Base-by-base conservation (phyloP, 2,797 vertebrate species). In the Mastacembelus armatus region DNA sequence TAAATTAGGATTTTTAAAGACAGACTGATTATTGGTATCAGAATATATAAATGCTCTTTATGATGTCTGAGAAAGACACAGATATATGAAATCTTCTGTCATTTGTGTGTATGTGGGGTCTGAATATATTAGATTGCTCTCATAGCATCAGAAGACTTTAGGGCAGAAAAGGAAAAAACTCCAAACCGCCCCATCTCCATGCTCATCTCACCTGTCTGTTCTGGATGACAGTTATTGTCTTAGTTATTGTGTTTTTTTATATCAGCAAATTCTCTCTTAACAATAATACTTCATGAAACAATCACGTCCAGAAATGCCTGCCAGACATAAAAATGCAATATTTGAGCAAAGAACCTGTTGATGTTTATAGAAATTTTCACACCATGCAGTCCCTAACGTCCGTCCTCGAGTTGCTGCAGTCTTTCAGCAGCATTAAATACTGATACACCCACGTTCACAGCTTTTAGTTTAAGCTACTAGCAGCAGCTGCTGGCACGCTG, bases 1-100 rank as follows among this genome's bases (percentile, higher is more conserved):
- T 74, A 84, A 78, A 80, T 83, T 85, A 80, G 79, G 79, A 74
- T 70, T 84, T 76, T 81, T 80, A 82, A 83, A 81, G 78, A 75
- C 83, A 87, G 89, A 88, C 83, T 88, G 76, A 54, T 35, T 86
- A 88, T 85, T 72, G 76, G 69, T 89, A 88, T 85, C 79, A 72
- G 82, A 86, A 74, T 90, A 86, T 91, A 88, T 85, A 81, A 85
- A 86, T 71, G 61, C 90, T 90, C 70, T 87, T 89, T 90, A 89
- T 89, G 82, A 84, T 85, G 86, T 87, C 80, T 78, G 55, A 78
- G 59, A 77, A 81, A 85, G 86, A 87, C 82, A 82, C 83, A 71
- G 32, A 81, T 87, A 74, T 89, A 89, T 91, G 76, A 76, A 57
- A 76, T 88, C 83, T 71, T 77, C 80, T 75, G 78, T 57, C 66